phyloP scores from a whole-genome alignment of 2,113 vertebrate genomes.

The Corydoras sp. region DNA sequence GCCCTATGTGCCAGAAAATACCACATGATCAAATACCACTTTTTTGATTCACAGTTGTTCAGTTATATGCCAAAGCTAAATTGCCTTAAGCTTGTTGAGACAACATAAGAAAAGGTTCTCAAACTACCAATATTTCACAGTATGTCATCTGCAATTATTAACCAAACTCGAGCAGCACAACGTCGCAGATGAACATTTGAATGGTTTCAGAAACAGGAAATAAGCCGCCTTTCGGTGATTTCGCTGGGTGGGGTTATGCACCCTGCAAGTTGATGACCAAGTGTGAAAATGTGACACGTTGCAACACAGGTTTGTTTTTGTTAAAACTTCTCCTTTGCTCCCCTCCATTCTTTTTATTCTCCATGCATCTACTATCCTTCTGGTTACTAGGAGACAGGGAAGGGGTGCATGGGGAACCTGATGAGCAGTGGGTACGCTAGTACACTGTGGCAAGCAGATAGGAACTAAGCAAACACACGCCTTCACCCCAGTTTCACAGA shows the following conservation, averaged over 20 bases:
- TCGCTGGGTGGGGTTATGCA: background rate
- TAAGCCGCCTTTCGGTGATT: background rate
- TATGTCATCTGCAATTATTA: background rate
- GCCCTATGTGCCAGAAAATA: too few species aligned
- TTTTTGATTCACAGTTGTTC: too few species aligned
- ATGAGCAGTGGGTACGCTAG: slow-evolving; percentile 40
- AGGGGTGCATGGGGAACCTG: slow-evolving; percentile 39
- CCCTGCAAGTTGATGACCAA: background rate
- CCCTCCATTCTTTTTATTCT: slow-evolving; percentile 26
- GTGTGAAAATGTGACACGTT: slow-evolving; percentile 12
- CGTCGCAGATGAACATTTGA: background rate
- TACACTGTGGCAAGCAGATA: slow-evolving; percentile 46
- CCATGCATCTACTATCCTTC: slow-evolving; percentile 35
- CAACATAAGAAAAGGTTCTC: too few species aligned
- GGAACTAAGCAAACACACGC: slow-evolving; percentile 18
- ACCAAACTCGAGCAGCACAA: background rate
- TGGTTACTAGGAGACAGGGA: slow-evolving; percentile 46
- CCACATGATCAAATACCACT: too few species aligned
- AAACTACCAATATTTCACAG: background rate
- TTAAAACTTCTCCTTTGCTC: slow-evolving; percentile 17
- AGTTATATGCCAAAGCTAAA: too few species aligned
- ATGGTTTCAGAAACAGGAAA: background rate
- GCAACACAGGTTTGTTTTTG: background rate
- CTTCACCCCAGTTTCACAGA: background rate
- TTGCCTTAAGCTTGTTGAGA: too few species aligned